These are phyloP conservation scores for Actenoides lindsayi DNA, from an alignment of 2,113 vertebrate species.

Conservation along the genomic window DNA sequence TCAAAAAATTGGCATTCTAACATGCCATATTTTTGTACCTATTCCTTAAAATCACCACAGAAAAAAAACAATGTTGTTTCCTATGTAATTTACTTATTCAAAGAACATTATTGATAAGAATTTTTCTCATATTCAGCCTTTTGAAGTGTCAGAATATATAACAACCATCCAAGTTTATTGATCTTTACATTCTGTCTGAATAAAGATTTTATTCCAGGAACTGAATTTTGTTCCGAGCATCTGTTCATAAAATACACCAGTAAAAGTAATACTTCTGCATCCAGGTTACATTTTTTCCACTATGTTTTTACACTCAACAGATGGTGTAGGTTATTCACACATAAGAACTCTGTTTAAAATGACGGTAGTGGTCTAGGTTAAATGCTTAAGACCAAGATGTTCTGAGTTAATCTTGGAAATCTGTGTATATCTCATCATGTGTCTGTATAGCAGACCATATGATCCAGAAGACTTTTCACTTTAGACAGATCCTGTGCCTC, in stretches of 20 bases:
- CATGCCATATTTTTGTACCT: background rate
- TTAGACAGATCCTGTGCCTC: background rate
- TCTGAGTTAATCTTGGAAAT: conserved; percentile 21
- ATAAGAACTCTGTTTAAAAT: conserved; percentile 11
- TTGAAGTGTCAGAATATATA: background rate
- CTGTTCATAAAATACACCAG: conserved; percentile 12
- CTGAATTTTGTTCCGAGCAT: background rate
- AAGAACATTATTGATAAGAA: background rate
- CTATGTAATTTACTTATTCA: background rate
- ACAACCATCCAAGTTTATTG: background rate
- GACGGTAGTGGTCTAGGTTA: background rate
- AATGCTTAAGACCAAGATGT: background rate
- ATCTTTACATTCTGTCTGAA: conserved; percentile 7
- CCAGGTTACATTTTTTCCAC: conserved; percentile 13
- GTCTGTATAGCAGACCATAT: background rate
- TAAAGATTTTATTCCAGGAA: background rate
- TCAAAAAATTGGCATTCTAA: background rate
- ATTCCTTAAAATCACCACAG: background rate
- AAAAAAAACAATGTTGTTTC: background rate
- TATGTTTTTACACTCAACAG: background rate
- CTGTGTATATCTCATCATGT: background rate
- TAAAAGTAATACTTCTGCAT: background rate
- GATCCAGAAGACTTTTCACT: background rate
- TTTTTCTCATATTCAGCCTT: background rate
- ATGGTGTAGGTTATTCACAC: conserved; percentile 20